Evolutionary conservation across 2,888 invertebrate species (phyloP).

Genomic region (Orthosia cruda): DNA sequence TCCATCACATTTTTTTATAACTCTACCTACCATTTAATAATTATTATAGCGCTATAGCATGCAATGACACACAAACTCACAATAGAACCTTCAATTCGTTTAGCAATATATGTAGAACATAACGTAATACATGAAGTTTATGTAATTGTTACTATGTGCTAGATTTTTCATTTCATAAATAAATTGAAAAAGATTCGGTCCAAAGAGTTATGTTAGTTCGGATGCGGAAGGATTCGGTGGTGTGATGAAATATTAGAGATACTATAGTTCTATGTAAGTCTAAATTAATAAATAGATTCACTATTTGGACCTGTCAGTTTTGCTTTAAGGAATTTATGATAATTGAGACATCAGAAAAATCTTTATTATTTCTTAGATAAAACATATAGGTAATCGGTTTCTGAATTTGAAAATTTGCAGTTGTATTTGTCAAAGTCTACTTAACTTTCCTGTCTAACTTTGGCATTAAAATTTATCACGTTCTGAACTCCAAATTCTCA

Average conservation of each 20-base stretch:
- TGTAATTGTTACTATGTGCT: conserved; percentile 33
- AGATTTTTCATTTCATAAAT: conserved; percentile 13
- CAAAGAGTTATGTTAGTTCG: conserved; percentile 16
- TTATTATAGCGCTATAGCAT: conserved; percentile 8
- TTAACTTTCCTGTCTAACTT: no score
- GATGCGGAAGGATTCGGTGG: conserved; percentile 12
- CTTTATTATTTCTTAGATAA: no score
- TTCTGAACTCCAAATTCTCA: no score
- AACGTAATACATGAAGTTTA: conserved; percentile 37
- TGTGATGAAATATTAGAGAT: conserved; percentile 12
- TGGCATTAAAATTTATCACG: no score
- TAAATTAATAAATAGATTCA: no score
- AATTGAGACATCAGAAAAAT: no score
- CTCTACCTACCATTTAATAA: neutral
- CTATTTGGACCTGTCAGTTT: no score
- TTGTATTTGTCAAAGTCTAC: no score
- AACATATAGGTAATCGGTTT: no score
- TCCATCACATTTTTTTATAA: neutral
- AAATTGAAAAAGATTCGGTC: conserved; percentile 2
- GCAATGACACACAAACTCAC: conserved; percentile 30
- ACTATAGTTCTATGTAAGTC: neutral
- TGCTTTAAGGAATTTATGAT: no score
- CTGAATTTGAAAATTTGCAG: no score
- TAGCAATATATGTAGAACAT: conserved; percentile 31
- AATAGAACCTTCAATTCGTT: conserved; percentile 38